Base-by-base conservation (phyloP, 2,797 vertebrate species). In the Syndactyla subalaris region DNA sequence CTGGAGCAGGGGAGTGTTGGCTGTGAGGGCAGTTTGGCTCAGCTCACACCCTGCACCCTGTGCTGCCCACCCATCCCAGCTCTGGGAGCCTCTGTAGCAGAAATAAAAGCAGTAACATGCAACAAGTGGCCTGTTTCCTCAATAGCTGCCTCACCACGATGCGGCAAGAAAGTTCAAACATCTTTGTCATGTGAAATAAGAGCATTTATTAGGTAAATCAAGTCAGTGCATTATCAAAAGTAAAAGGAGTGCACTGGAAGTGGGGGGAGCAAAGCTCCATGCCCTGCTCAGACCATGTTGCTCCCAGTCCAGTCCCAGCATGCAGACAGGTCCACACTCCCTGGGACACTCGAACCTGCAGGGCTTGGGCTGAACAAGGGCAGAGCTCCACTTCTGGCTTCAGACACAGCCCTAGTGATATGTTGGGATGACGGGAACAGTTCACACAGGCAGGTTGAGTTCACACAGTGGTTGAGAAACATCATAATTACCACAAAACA, bases 131-230 rank as follows among this genome's bases (percentile, higher is more conserved):
- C 13, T 52, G 0, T 2, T 14, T n/a, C 67, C 67, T 32, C 7
- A 1, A 3, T n/a, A 8, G 12, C 0, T 9, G 5, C 34, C 45
- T 55, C 39, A 2, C 14, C 23, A 0, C 5, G 3, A 1, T 7
- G 61, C 75, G 62, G 30, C 1, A 41, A 48, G 27, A 27, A 32
- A 26, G 27, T 11, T 36, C 52, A 13, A 1, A 26, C 8, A 4
- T 21, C 10, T 30, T 6, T 17, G 18, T 14, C 34, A 2, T 0
- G 15, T 16, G 12, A 65, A 70, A 21, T 27, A 7, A 41, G 22
- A 41, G 38, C 11, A 0, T 77, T 79, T 72, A 19, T 27, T 45
- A 62, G 52, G 49, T 36, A 29, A 72, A 49, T 26, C 30, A 8
- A 48, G 36, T 5, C 52, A 22, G 66, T 0, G 1, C 1, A 2